Evolutionary conservation across 2,113 vertebrate genomes (phyloP).

Genomic region (Calyptommatus sinebrachiatus): DNA sequence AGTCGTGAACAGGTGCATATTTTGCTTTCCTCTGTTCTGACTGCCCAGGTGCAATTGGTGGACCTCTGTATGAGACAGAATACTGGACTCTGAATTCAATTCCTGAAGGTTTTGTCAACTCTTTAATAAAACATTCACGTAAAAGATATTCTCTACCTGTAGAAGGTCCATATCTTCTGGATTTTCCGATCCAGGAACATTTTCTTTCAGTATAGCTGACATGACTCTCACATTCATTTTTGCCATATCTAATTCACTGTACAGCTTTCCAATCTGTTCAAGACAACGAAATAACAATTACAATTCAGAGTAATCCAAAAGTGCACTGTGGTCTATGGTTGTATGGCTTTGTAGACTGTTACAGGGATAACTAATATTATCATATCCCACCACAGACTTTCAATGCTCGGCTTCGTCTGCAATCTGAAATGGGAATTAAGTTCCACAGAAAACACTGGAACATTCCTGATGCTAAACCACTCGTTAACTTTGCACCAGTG

Average conservation of each 20-base stretch:
- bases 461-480: not conserved
- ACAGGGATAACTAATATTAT: not conserved
- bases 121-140: not conserved
- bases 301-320: not conserved
- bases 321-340: not conserved
- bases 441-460: not conserved
- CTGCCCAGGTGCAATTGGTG: too few relatives aligned
- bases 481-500: not conserved
- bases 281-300: conserved; percentile 14
- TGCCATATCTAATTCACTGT: conserved; percentile 79
- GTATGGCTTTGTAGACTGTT: not conserved
- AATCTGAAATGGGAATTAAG: not conserved
- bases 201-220: conserved; percentile 75
- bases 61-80: too few relatives aligned
- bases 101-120: not conserved
- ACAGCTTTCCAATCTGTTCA: conserved; percentile 75
- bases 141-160: conserved; percentile 59
- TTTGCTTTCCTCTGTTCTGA: too few relatives aligned
- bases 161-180: conserved; percentile 71
- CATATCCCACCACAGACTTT: not conserved
- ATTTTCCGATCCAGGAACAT: conserved; percentile 70
- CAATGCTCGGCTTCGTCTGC: not conserved
- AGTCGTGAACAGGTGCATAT: too few relatives aligned
- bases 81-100: too few relatives aligned
- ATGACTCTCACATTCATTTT: conserved; percentile 77